These are phyloP conservation scores for Tromatobia lineatoria DNA, from an alignment of 2,888 invertebrate species.

Conservation along the genomic window DNA sequence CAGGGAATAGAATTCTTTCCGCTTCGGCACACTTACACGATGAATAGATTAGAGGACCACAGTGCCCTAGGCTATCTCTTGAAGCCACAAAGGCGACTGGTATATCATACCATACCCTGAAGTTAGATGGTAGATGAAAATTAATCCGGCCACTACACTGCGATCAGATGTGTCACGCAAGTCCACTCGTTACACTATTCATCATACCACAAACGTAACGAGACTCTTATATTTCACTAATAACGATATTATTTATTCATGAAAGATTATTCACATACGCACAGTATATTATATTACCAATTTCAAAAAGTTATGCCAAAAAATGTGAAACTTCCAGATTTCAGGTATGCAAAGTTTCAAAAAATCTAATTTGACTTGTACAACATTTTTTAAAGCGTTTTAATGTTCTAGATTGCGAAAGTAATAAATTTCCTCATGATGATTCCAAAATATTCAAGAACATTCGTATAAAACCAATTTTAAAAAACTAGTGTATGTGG, in stretches of 20 bases:
- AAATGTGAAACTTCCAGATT: background rate
- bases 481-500: too few relatives aligned
- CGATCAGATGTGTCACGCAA: constrained; percentile 48
- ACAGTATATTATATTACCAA: background rate
- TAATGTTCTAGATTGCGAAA: too few relatives aligned
- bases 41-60: constrained; percentile 53
- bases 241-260: background rate
- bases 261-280: background rate
- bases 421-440: too few relatives aligned
- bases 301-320: background rate
- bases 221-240: constrained; percentile 27
- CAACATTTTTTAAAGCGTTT: too few relatives aligned
- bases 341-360: too few relatives aligned
- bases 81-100: constrained; percentile 48
- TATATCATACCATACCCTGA: background rate
- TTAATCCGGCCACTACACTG: constrained; percentile 14
- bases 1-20: constrained; percentile 51
- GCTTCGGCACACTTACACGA: constrained; percentile 44
- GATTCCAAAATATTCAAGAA: too few relatives aligned
- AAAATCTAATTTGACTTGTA: too few relatives aligned
- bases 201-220: background rate
- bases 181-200: constrained; percentile 38
- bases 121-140: constrained; percentile 19
- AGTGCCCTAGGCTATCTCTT: constrained; percentile 58
- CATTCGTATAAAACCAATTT: too few relatives aligned